phyloP scores from a whole-genome alignment of 2,797 vertebrate genomes.

The Melanitta fusca region DNA sequence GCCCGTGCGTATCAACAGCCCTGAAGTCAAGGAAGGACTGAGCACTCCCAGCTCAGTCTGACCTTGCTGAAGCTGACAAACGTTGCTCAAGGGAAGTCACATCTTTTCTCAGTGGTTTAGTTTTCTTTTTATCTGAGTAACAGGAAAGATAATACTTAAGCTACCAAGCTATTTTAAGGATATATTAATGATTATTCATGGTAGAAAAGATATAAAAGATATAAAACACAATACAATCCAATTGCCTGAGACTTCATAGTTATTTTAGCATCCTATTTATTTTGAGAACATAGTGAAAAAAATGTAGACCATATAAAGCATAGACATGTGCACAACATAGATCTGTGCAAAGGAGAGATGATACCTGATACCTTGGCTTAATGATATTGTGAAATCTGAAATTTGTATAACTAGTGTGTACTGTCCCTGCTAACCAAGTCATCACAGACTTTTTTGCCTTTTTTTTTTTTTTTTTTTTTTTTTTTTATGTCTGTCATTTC shows the following conservation, averaged over 20 bases:
- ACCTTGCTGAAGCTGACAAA: neutral
- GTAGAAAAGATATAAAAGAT: neutral
- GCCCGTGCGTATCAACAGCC: rapidly evolving
- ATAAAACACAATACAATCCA: neutral
- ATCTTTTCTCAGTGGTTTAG: neutral
- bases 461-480: neutral
- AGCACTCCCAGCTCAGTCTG: rapidly evolving
- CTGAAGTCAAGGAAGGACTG: neutral
- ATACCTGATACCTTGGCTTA: neutral
- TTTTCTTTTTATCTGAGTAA: neutral
- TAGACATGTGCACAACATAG: no score
- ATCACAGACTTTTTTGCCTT: neutral
- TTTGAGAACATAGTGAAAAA: neutral
- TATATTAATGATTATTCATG: neutral
- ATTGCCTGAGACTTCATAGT: neutral
- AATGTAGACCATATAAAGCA: neutral
- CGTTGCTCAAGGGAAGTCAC: neutral
- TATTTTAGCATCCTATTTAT: neutral
- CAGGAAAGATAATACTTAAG: neutral
- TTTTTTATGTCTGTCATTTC: neutral
- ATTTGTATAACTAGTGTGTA: neutral
- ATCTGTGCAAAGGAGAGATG: neutral
- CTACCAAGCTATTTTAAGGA: neutral
- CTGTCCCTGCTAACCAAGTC: neutral
- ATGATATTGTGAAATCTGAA: neutral